phyloP scores from a whole-genome alignment of 2,797 vertebrate species.

The Lithobates pipiens region DNA sequence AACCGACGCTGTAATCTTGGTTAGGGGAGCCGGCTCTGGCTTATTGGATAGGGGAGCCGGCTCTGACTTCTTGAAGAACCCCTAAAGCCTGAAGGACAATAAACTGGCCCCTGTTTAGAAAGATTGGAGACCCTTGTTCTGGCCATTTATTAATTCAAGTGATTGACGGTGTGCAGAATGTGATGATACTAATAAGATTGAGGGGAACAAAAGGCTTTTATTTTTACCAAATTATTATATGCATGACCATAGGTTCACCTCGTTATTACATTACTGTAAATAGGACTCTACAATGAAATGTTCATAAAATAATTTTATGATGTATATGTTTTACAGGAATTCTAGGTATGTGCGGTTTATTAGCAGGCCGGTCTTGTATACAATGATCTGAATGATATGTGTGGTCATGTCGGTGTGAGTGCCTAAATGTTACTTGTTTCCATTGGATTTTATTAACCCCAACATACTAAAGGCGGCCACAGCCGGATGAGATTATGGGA shows the following conservation, averaged over 20 bases:
- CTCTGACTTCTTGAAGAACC: too few species aligned
- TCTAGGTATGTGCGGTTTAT: not conserved
- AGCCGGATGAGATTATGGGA: not conserved
- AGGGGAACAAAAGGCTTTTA: too few species aligned
- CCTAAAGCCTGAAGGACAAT: too few species aligned
- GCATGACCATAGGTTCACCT: not conserved
- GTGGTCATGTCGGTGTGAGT: not conserved
- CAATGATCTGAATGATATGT: not conserved
- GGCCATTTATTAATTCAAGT: too few species aligned
- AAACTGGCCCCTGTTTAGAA: too few species aligned
- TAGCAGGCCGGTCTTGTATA: not conserved
- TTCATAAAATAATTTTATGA: not conserved
- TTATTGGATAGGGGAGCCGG: too few species aligned
- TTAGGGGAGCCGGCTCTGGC: too few species aligned
- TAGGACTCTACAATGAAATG: not conserved
- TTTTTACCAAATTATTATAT: not conserved
- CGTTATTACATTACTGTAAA: too few species aligned
- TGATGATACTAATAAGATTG: too few species aligned
- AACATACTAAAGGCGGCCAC: not conserved
- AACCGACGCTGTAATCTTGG: too few species aligned
- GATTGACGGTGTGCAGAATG: too few species aligned
- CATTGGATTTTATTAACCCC: not conserved
- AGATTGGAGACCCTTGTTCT: too few species aligned
- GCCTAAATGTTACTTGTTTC: not conserved
- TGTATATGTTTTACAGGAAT: not conserved